Base-by-base conservation (phyloP, 2,797 vertebrate species). In the Hydrocynus forskahlii region DNA sequence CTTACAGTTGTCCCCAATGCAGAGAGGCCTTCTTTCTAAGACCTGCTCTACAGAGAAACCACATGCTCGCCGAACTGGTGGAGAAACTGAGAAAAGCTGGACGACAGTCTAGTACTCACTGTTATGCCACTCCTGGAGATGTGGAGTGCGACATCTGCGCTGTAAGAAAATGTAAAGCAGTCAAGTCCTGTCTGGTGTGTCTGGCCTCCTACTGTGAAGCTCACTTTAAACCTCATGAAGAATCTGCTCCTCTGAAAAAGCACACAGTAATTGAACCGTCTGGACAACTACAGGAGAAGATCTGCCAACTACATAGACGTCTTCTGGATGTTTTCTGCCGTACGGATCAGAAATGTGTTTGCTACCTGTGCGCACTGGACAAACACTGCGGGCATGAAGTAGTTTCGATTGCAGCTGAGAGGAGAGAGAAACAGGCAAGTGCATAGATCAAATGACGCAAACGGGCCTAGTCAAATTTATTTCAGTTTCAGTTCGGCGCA, bases 41-140 rank as follows among this genome's bases (percentile, higher is more conserved):
- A 75, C 92, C 91, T 4, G 62, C 21, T 14, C 89, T 92, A 69
- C 81, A 87, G 84, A 90, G 88, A 81, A 92, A 69, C 63, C 63
- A 40, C 29, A 66, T 66, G 63, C 29, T 66, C 38, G 63, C 63
- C 38, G 63, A 66, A 40, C 86, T 90, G 54, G 90, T 91, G 71
- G 67, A 89, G 76, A 88, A 83, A 67, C 19, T 84, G 79, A 83
- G 75, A 64, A 59, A 59, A 14, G 71, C 76, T 9, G 40, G 73
- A 79, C 55, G 43, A 21, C 67, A 82, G 35, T 9, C 40, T 21
- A 9, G 25, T 45, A 64, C n/a, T 43, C 69, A 50, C 19, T 68
- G 60, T 43, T 70, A 57, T 5, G 19, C 38, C 48, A 48, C 50
- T 25, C 43, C 79, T 10, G 81, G 55, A 72, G 89, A 40, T 40